Conservation (phyloP, 2,113 vertebrate species). For the Dinomys branickii region DNA sequence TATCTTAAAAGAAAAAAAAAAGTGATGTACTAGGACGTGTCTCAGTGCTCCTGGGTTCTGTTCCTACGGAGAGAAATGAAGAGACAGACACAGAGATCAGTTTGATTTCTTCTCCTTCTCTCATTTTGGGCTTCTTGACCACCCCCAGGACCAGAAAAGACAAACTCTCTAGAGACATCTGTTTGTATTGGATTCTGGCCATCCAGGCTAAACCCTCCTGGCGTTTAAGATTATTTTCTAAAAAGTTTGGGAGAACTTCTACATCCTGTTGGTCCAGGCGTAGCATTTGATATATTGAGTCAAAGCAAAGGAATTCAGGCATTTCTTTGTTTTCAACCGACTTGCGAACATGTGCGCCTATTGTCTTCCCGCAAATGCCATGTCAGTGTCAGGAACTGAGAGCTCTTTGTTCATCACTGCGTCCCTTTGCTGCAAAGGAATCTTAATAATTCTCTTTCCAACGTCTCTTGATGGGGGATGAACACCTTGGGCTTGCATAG, state of each 20-base stretch:
- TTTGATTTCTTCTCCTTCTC: not conserved
- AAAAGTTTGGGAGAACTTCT: not conserved
- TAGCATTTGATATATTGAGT: not conserved
- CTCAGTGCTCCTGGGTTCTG: not conserved
- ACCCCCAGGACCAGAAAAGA: not conserved
- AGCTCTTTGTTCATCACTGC: constrained; percentile 40
- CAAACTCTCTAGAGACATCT: not conserved
- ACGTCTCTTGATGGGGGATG: not conserved
- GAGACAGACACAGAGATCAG: not conserved
- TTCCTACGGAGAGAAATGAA: not conserved
- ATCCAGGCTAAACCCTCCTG: not conserved
- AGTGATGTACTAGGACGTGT: not conserved
- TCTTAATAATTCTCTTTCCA: constrained; percentile 37
- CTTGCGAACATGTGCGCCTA: constrained; percentile 48
- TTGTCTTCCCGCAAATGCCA: constrained; percentile 68
- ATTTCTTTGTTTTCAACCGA: constrained; percentile 57
- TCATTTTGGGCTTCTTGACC: no score
- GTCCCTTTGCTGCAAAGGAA: constrained; percentile 50
- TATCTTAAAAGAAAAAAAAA: not conserved
- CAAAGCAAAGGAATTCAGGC: constrained; percentile 48
- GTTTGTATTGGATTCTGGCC: not conserved
- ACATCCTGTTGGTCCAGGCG: not conserved
- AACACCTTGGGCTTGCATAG: constrained; percentile 14
- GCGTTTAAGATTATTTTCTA: not conserved
- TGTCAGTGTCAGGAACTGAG: constrained; percentile 74